A percentile compares a stretch with the other conserved stretches of the same genome.
Conservation (phyloP, 1,140 invertebrate genomes). For the Drosophila bocqueti region DNA sequence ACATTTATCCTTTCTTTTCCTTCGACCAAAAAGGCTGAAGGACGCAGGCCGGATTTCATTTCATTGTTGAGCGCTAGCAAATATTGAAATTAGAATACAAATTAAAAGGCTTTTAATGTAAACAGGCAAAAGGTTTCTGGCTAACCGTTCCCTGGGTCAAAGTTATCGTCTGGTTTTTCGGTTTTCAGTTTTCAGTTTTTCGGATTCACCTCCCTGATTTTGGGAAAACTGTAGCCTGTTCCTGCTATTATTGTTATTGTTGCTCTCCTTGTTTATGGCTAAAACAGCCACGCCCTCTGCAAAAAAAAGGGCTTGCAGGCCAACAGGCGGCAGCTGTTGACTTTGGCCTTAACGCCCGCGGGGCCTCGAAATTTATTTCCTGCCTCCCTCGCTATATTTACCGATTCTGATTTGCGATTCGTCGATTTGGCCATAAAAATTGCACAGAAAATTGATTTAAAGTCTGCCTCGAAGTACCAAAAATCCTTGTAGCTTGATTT, state of each 20-base stretch:
- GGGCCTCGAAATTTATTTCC: slow-evolving; percentile 31
- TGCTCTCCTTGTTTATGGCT: slow-evolving; percentile 38
- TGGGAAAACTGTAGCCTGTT: slow-evolving; percentile 5
- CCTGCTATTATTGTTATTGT: not conserved
- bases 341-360: slow-evolving; percentile 37
- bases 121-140: slow-evolving; percentile 70
- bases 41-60: slow-evolving; percentile 52
- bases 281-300: slow-evolving; percentile 19
- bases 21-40: slow-evolving; percentile 7
- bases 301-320: slow-evolving; percentile 8
- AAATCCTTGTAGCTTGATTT: no score
- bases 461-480: not conserved
- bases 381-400: slow-evolving; percentile 12
- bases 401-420: slow-evolving; percentile 58
- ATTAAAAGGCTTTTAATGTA: slow-evolving; percentile 82
- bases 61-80: slow-evolving; percentile 75
- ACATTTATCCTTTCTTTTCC: slow-evolving; percentile 37
- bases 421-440: slow-evolving; percentile 11
- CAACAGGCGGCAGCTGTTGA: slow-evolving; percentile 20
- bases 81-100: slow-evolving; percentile 83
- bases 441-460: slow-evolving; percentile 19
- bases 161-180: slow-evolving; percentile 43
- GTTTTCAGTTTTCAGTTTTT: not conserved
- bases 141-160: slow-evolving; percentile 21
- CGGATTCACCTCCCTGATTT: no score